Evolutionary conservation across 2,797 vertebrate genomes (phyloP).

Genomic region (Phrynocephalus guinanensis): DNA sequence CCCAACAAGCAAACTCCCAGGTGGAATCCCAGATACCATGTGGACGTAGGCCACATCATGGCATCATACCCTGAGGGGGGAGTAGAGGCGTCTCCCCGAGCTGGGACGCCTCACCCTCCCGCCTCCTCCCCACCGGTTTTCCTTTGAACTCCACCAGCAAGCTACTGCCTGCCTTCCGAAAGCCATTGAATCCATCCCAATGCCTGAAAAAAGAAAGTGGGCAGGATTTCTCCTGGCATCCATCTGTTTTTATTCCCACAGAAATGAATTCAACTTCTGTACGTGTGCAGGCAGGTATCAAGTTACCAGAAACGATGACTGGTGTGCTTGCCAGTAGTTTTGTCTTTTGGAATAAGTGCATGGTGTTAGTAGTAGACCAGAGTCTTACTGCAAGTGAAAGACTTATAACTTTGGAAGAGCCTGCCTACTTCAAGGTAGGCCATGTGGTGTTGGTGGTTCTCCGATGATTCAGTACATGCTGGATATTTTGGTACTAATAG

Average conservation of each 20-base stretch:
- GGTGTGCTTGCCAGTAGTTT: neutral
- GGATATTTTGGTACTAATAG: slow-evolving; percentile 7
- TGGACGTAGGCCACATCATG: no score
- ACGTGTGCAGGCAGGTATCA: slow-evolving; percentile 38
- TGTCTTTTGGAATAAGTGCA: neutral
- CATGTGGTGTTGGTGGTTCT: neutral
- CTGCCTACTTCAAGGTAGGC: neutral
- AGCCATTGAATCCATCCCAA: no score
- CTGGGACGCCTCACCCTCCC: no score
- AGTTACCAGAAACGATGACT: neutral
- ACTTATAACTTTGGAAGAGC: neutral
- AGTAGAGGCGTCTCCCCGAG: no score
- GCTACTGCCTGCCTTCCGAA: no score
- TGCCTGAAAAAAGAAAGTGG: slow-evolving; percentile 50
- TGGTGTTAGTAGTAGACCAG: neutral
- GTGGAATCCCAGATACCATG: no score
- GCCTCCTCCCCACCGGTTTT: no score
- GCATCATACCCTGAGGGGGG: no score
- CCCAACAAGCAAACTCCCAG: no score
- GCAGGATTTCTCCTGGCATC: slow-evolving; percentile 72
- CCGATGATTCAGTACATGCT: neutral
- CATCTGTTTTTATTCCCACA: slow-evolving; percentile 72
- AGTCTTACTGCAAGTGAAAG: neutral
- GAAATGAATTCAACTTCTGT: slow-evolving; percentile 71
- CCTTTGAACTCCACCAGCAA: no score